Evolutionary conservation across 92 coral and sea anemone genomes (phyloP).

Genomic region (Epizoanthus ramosus): DNA sequence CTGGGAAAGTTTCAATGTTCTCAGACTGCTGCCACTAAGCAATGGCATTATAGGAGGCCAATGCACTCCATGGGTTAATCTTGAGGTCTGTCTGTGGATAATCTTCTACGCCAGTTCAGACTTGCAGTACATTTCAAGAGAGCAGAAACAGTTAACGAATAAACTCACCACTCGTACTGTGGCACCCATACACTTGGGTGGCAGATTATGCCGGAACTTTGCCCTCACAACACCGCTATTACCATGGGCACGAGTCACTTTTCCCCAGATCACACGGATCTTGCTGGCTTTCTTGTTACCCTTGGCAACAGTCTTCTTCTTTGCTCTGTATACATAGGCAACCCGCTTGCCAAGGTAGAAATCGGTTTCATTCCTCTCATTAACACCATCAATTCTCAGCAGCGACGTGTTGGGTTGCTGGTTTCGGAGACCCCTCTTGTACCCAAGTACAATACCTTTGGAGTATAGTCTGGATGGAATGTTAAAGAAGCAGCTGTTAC

Average conservation of each 20-base stretch:
- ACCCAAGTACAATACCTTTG: slow-evolving; percentile 98
- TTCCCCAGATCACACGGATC: slow-evolving; percentile 96
- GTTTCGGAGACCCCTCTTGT: slow-evolving; percentile 91
- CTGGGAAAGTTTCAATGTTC: no score
- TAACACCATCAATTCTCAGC: slow-evolving; percentile 90
- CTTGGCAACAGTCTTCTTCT: slow-evolving; percentile 84
- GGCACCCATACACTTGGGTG: slow-evolving; percentile 96
- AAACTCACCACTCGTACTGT: slow-evolving; percentile 94
- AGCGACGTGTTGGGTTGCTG: slow-evolving; percentile 98
- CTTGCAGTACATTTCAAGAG: neutral
- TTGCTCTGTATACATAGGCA: slow-evolving; percentile 95
- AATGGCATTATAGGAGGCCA: no score
- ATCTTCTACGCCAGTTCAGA: neutral
- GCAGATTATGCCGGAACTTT: slow-evolving; percentile 94
- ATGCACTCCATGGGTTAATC: no score
- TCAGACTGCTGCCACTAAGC: no score
- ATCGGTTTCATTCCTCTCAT: slow-evolving; percentile 77
- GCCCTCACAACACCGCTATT: slow-evolving; percentile 99
- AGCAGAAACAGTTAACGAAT: no score
- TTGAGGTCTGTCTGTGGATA: neutral
- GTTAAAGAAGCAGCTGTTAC: neutral
- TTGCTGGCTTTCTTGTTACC: slow-evolving; percentile 89
- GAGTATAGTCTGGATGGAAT: slow-evolving; percentile 75
- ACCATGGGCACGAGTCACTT: slow-evolving; percentile 92
- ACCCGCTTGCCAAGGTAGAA: slow-evolving; percentile 97